Percentiles rank a stretch among this genome's conserved stretches.
These are phyloP conservation scores for Hirudo medicinalis DNA, from an alignment of 1,140 invertebrate species.

Conservation along the genomic window DNA sequence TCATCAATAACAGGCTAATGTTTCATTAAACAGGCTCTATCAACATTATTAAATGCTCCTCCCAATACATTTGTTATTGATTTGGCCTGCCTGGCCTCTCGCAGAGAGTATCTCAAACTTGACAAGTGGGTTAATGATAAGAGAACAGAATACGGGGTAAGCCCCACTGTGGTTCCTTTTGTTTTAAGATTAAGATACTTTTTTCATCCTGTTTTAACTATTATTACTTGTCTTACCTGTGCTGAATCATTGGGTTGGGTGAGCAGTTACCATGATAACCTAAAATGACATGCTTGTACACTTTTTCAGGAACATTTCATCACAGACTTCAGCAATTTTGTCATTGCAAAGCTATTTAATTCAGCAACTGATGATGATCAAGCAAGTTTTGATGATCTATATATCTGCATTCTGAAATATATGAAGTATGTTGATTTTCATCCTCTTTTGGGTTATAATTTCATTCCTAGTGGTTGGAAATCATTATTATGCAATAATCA, in stretches of 20 bases:
- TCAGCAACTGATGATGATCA: no score
- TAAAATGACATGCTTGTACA: background rate
- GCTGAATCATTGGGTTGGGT: background rate
- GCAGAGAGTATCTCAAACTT: constrained; percentile 88
- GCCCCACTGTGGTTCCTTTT: no score
- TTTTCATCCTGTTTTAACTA: background rate
- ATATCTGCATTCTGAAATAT: no score
- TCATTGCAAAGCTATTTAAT: constrained; percentile 53
- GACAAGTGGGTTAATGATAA: constrained; percentile 98
- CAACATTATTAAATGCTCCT: constrained; percentile 76
- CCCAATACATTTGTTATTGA: constrained; percentile 94
- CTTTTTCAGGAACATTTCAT: constrained; percentile 37
- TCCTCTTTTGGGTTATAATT: no score
- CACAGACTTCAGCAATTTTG: constrained; percentile 35
- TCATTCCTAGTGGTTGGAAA: no score
- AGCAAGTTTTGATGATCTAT: no score
- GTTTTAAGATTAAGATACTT: background rate
- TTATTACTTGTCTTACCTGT: background rate
- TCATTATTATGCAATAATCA: no score
- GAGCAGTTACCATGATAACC: no score
- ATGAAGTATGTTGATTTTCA: no score
- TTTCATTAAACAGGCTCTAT: constrained; percentile 54
- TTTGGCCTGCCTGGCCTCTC: constrained; percentile 83
- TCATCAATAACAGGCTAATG: no score
- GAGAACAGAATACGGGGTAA: constrained; percentile 76